Conservation (phyloP, 2,888 invertebrate species). For the Papilio gigon region DNA sequence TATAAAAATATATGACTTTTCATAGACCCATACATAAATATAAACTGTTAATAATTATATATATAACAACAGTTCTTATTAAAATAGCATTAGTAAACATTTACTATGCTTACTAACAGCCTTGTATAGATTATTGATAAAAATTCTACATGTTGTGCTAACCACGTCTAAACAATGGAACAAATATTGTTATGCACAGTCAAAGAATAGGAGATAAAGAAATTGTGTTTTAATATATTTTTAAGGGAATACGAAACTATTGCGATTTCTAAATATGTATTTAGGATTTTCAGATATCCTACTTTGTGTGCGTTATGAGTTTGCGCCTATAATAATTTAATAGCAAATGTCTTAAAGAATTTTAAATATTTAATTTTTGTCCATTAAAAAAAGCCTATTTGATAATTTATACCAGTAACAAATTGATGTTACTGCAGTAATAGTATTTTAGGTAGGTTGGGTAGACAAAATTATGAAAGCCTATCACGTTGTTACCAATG, state of each 20-base stretch:
- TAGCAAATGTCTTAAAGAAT: slow-evolving; percentile 8
- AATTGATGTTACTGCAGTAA: too few species aligned
- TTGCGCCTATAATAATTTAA: slow-evolving; percentile 9
- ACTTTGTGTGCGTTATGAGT: neutral
- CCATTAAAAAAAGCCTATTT: neutral
- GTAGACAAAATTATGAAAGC: too few species aligned
- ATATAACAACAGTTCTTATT: slow-evolving; percentile 11
- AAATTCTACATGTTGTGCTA: slow-evolving; percentile 23
- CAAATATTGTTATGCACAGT: slow-evolving; percentile 32
- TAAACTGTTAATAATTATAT: neutral
- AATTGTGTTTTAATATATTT: neutral
- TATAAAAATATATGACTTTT: too few species aligned
- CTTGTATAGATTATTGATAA: slow-evolving; percentile 33
- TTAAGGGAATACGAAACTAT: neutral
- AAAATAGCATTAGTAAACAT: slow-evolving; percentile 13
- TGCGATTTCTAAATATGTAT: neutral
- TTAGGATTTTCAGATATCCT: neutral
- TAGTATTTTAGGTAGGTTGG: neutral
- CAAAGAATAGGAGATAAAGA: slow-evolving; percentile 19
- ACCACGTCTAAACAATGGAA: slow-evolving; percentile 17
- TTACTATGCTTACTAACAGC: slow-evolving; percentile 14
- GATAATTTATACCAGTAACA: too few species aligned
- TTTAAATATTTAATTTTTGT: neutral
- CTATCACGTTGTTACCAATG: too few species aligned
- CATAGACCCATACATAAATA: neutral